These are phyloP conservation scores for Drosophila pallidifrons DNA, from an alignment of 1,140 invertebrate genomes.

Conservation along the genomic window DNA sequence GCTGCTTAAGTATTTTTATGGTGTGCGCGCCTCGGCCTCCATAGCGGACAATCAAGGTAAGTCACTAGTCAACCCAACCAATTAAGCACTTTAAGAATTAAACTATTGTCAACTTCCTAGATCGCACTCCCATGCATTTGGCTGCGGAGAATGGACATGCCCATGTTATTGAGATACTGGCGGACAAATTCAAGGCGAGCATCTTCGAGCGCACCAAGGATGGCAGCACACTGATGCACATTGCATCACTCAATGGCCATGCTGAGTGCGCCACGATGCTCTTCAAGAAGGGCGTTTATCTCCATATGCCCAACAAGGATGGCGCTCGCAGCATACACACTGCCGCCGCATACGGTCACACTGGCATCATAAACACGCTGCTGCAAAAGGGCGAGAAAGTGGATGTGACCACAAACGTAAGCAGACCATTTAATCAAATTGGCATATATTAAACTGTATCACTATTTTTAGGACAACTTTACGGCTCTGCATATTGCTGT, in stretches of 20 bases:
- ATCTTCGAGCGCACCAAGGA: constrained; percentile 98
- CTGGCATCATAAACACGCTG: constrained; percentile 98
- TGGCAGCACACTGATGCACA: constrained; percentile 99
- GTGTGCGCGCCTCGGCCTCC: constrained; percentile 96
- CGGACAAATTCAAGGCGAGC: constrained; percentile 98
- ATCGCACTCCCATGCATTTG: constrained; percentile 98
- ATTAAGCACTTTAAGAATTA: no score
- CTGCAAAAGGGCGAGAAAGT: constrained; percentile 98
- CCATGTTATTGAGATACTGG: constrained; percentile 96
- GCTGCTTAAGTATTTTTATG: constrained; percentile 97
- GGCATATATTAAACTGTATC: no score
- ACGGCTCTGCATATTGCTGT: constrained; percentile 99
- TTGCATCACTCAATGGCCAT: constrained; percentile 97
- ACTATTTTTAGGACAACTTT: constrained; percentile 93
- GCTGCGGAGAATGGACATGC: constrained; percentile 99
- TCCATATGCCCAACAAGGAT: constrained; percentile 99
- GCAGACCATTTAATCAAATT: constrained; percentile 40
- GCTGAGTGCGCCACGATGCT: constrained; percentile 99
- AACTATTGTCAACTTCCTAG: constrained; percentile 84
- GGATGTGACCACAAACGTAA: constrained; percentile 96
- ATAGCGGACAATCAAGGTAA: constrained; percentile 95
- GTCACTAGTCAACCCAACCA: not conserved
- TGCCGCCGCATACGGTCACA: constrained; percentile 96
- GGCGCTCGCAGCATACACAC: constrained; percentile 97
- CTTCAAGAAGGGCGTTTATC: constrained; percentile 99